Base-by-base conservation (phyloP, 2,888 invertebrate genomes). In the Cheilosia urbana region DNA sequence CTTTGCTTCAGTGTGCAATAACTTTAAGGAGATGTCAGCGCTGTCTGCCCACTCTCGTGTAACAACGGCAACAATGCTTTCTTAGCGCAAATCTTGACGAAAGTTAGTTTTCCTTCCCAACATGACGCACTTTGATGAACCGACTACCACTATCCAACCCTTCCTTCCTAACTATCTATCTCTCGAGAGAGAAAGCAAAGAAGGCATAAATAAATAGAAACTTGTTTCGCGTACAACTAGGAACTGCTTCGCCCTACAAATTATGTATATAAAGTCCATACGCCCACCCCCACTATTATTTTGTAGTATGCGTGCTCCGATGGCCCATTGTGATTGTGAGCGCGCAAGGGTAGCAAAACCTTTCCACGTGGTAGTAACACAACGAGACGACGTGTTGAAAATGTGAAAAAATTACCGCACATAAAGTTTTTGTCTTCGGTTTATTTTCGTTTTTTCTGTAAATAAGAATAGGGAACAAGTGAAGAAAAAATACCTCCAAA, bases 311-410 rank as follows among this genome's bases (percentile, higher is more conserved):
- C 27, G 66, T 66, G 45, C 9, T 17, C 13, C 4, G 30, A 9
- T 42, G 42, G 45, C 13, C 13, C 37, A 37, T 37, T n/a, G 24
- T 27, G 4, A 30, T 34, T 47, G 34, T 6, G 7, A 24, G 42
- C 40, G 69, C 19, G 51, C 62, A 73, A 73, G 72, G 62, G 49
- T 42, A 49, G 47, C 21, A 62, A 63, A 73, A 72, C 49, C 51
- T 72, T 60, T 72, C 60, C 72, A 72, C 72, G 72, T 72, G 72
- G 58, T 71, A 58, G 69, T 71, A 47, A 53, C 49, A 27, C 9
- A 13, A 30, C 15, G 51, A 19, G 19, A 15, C 30, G 34, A 19
- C 53, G 40, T 30, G 69, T 69, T 24, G 19, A 27, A 55, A 55
- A 34, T 71, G 40, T 47, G 58, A 71, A 71, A 11, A 58, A 71